Percentiles rank a stretch among this genome's conserved stretches.
Conservation (phyloP, 1,140 invertebrate genomes). For the Pollicipes pollicipes region DNA sequence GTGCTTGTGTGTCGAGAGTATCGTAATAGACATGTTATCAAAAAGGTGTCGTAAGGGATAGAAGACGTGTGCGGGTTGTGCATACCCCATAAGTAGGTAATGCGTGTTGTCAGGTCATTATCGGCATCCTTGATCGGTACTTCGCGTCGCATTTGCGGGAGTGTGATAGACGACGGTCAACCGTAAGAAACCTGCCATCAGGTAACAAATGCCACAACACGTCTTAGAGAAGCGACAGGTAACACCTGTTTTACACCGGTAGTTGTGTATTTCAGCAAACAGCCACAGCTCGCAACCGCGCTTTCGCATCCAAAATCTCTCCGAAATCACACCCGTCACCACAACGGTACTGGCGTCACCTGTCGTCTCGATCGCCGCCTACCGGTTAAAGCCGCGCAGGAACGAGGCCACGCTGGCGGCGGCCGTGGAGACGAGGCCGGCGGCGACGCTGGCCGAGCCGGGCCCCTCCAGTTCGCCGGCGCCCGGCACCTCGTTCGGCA, state of each 20-base stretch:
- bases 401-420: slow-evolving; percentile 1
- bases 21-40: no score
- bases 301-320: neutral
- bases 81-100: no score
- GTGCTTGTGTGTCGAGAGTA: no score
- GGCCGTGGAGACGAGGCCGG: neutral
- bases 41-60: no score
- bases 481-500: neutral
- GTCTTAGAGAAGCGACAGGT: neutral
- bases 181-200: neutral
- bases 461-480: neutral
- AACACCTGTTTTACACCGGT: neutral
- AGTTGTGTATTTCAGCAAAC: neutral
- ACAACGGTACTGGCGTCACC: no score
- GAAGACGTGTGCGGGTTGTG: no score
- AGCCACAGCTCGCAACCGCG: neutral
- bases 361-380: no score
- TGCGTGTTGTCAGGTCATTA: no score
- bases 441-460: neutral
- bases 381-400: neutral
- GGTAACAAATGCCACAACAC: neutral
- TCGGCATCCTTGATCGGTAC: no score
- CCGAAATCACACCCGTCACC: no score
- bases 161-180: no score
- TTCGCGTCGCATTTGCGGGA: no score